phyloP scores from a whole-genome alignment of 30 jellyfish, hydroid and myxozoan species.

The Pelagia noctiluca region DNA sequence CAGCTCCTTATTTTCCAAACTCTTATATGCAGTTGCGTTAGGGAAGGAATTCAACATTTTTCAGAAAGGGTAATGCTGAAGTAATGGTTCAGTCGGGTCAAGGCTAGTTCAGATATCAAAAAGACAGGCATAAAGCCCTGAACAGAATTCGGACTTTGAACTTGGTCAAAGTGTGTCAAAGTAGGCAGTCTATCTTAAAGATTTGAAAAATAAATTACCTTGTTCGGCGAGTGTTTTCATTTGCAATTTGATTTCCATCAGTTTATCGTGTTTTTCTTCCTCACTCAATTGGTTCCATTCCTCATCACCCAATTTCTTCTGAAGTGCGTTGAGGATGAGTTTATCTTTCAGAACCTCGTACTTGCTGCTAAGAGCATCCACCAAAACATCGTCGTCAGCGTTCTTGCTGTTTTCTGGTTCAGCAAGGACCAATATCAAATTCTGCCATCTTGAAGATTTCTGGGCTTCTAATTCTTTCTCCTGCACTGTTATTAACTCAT shows the following conservation, averaged over 20 bases:
- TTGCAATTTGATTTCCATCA: conserved; percentile 72
- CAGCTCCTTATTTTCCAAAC: no score
- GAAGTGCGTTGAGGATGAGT: conserved; percentile 84
- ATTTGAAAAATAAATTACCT: no score
- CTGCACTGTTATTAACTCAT: conserved; percentile 46
- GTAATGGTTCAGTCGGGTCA: no score
- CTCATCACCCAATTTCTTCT: conserved; percentile 66
- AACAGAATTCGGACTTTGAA: no score
- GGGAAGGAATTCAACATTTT: no score
- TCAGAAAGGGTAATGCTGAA: no score
- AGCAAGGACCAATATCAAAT: conserved; percentile 46
- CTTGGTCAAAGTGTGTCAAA: no score
- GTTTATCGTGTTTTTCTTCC: conserved; percentile 64
- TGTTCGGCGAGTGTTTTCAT: conserved; percentile 44
- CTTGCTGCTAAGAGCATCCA: conserved; percentile 75
- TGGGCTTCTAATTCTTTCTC: conserved; percentile 53
- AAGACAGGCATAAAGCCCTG: no score
- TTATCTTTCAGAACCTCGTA: conserved; percentile 88
- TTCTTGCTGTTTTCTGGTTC: conserved; percentile 59
- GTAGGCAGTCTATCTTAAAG: no score
- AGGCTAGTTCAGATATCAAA: no score
- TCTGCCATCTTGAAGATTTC: conserved; percentile 53
- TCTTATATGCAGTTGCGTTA: no score
- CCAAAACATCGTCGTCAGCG: conserved; percentile 55
- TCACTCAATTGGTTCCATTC: conserved; percentile 76